These are phyloP conservation scores for Typhlichthys subterraneus DNA, from an alignment of 2,797 vertebrate genomes.

Conservation along the genomic window DNA sequence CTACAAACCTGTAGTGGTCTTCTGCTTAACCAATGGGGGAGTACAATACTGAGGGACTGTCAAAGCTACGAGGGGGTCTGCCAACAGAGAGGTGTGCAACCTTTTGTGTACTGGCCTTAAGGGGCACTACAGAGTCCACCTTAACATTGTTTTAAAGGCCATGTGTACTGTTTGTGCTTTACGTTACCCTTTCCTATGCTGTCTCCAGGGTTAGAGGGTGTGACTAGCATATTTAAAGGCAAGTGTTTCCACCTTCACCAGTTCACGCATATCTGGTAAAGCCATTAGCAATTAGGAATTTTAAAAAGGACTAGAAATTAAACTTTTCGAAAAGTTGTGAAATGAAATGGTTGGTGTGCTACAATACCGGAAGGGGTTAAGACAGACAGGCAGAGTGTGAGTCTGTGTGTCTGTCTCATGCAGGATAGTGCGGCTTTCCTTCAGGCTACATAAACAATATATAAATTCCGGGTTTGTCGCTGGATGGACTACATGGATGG, in stretches of 20 bases:
- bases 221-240: constrained; percentile 62
- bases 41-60: constrained; percentile 70
- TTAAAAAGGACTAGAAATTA: no score
- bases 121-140: constrained; percentile 57
- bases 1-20: constrained; percentile 55
- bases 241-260: background rate
- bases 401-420: no score
- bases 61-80: constrained; percentile 64
- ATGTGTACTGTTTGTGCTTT: constrained; percentile 67
- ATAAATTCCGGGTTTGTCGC: no score
- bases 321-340: background rate
- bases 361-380: no score
- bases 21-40: constrained; percentile 57
- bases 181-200: constrained; percentile 74
- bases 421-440: no score
- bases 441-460: no score
- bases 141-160: constrained; percentile 79
- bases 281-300: background rate
- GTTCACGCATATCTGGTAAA: constrained; percentile 1
- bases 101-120: constrained; percentile 74
- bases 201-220: constrained; percentile 44
- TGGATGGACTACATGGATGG: no score
- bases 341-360: no score
- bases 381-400: no score
- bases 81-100: constrained; percentile 68